A percentile compares a stretch with the other conserved stretches of the same genome.
Conservation (phyloP, 2,797 vertebrate genomes). For the Petrocephalus sullivani region DNA sequence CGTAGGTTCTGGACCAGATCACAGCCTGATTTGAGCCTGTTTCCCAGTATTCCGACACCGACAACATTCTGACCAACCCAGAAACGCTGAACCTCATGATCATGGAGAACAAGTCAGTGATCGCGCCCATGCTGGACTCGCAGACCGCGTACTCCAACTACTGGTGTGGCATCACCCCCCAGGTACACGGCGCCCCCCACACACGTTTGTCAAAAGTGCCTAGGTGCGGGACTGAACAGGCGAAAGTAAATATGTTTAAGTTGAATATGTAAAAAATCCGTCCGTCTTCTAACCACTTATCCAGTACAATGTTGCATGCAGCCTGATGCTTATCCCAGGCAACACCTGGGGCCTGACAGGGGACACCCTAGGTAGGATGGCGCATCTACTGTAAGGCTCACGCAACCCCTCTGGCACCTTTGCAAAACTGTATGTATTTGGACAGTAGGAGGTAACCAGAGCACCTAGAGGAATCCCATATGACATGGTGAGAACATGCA, state of each 20-base stretch:
- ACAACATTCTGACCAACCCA: constrained; percentile 88
- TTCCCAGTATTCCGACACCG: constrained; percentile 78
- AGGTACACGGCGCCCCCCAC: not conserved
- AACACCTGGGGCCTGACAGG: not conserved
- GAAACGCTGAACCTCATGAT: constrained; percentile 77
- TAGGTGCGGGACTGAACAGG: not conserved
- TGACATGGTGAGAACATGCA: no score
- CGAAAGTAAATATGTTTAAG: not conserved
- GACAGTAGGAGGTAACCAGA: not conserved
- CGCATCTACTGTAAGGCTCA: not conserved
- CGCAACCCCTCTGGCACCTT: not conserved
- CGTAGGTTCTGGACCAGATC: not conserved
- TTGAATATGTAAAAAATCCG: not conserved
- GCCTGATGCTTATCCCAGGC: not conserved
- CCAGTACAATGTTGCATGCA: not conserved
- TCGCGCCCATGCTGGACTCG: constrained; percentile 90
- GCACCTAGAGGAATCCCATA: not conserved
- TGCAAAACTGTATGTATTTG: not conserved
- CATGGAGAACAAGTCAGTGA: constrained; percentile 77
- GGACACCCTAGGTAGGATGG: not conserved
- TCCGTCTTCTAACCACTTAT: not conserved
- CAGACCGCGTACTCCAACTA: constrained; percentile 94
- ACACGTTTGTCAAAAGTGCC: not conserved
- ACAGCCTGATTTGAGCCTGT: not conserved
- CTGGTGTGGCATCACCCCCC: constrained; percentile 87